A percentile compares a stretch with the other conserved stretches of the same genome.
These are phyloP conservation scores for Ruditapes philippinarum DNA, from an alignment of 1,140 invertebrate genomes.

Conservation along the genomic window DNA sequence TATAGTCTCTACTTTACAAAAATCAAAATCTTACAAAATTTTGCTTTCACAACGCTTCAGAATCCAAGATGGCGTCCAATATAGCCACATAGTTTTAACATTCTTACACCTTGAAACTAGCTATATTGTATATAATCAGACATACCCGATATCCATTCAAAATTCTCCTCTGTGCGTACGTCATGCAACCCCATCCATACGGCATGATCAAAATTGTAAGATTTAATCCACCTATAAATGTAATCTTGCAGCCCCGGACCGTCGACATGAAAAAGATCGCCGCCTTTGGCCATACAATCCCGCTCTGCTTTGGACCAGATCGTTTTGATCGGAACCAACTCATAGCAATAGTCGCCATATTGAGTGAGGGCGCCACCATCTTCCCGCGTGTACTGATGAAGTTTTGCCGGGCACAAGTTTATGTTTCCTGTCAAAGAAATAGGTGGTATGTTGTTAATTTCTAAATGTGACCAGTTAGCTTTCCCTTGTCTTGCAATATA, in stretches of 20 bases:
- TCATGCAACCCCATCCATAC: slow-evolving; percentile 53
- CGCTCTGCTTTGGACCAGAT: slow-evolving; percentile 50
- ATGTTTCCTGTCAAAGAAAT: slow-evolving; percentile 33
- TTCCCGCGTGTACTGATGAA: slow-evolving; percentile 50
- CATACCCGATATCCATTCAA: slow-evolving; percentile 60
- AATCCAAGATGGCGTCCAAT: no score
- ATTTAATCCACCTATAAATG: slow-evolving; percentile 57
- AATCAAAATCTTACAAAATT: no score
- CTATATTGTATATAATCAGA: no score
- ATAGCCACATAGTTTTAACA: no score
- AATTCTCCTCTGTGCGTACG: slow-evolving; percentile 40
- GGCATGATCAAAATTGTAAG: slow-evolving; percentile 43
- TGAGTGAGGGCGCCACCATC: slow-evolving; percentile 49
- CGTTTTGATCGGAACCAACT: slow-evolving; percentile 42
- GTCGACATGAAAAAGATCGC: slow-evolving; percentile 45
- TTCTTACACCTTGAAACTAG: no score
- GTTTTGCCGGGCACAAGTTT: slow-evolving; percentile 38
- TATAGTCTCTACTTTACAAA: no score
- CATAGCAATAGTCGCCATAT: slow-evolving; percentile 58
- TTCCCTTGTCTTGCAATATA: no score
- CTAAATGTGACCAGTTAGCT: no score
- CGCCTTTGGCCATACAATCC: slow-evolving; percentile 54
- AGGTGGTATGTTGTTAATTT: no score
- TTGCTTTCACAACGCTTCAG: no score
- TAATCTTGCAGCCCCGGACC: slow-evolving; percentile 19